phyloP scores from a whole-genome alignment of 2,888 invertebrate species.

The Polia nebulosa region DNA sequence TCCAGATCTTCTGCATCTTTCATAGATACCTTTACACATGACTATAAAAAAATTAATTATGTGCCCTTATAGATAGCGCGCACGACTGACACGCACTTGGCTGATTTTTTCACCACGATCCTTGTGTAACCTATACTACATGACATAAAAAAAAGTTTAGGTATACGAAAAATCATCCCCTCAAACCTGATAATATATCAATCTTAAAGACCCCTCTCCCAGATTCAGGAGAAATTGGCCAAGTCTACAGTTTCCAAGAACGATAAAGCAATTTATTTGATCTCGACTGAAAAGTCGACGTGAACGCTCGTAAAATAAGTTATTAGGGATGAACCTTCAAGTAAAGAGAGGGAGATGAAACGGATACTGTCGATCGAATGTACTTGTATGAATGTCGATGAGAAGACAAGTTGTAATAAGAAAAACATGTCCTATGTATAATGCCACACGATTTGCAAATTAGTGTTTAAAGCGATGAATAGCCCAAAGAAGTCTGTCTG shows the following conservation, averaged over 20 bases:
- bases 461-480: no score
- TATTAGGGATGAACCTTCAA: slow-evolving; percentile 15
- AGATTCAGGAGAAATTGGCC: neutral
- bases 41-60: no score
- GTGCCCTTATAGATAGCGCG: no score
- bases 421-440: no score
- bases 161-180: neutral
- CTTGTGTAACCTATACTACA: no score
- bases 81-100: no score
- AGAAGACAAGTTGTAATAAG: neutral
- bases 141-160: neutral
- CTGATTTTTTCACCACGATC: no score
- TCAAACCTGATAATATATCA: slow-evolving; percentile 1
- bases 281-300: slow-evolving; percentile 13
- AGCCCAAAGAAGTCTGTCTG: no score
- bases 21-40: no score
- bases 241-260: slow-evolving; percentile 8
- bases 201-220: neutral
- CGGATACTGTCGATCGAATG: neutral
- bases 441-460: no score
- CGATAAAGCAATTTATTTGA: slow-evolving; percentile 28
- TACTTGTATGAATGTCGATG: neutral
- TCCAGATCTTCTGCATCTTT: no score
- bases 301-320: slow-evolving; percentile 22
- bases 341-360: neutral